Conservation (phyloP, 1,140 invertebrate genomes). For the Papilio glaucus region DNA sequence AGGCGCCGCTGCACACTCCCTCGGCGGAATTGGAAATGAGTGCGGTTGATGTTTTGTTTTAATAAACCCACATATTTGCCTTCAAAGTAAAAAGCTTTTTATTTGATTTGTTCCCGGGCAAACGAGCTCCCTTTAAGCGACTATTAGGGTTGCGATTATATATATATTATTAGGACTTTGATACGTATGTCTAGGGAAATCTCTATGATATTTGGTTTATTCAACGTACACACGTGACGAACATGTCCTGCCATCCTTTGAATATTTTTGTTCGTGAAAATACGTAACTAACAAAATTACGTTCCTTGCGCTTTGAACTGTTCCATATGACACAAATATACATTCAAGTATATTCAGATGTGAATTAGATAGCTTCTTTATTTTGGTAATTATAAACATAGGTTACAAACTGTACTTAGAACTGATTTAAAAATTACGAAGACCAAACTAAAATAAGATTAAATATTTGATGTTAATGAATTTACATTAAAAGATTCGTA, state of each 20-base stretch:
- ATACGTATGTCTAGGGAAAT: conserved; percentile 32
- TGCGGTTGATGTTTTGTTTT: conserved; percentile 71
- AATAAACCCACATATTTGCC: conserved; percentile 75
- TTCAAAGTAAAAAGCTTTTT: conserved; percentile 68
- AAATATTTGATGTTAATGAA: no score
- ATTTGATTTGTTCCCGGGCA: conserved; percentile 47
- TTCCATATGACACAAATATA: no score
- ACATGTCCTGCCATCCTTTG: conserved; percentile 12
- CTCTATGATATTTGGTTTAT: conserved; percentile 4
- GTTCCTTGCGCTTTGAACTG: not conserved
- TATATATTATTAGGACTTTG: no score
- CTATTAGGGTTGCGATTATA: conserved; percentile 52
- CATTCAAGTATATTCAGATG: no score
- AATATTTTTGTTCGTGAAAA: conserved; percentile 11
- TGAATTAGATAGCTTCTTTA: no score
- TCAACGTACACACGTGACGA: conserved; percentile 4
- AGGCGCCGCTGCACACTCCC: conserved; percentile 56
- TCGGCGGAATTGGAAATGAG: conserved; percentile 72
- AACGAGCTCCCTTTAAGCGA: conserved; percentile 58
- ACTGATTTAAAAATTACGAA: no score
- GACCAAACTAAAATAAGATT: no score
- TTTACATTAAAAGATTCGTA: no score
- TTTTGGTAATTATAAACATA: no score
- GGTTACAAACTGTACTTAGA: no score
- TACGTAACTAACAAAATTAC: conserved; percentile 11